Evolutionary conservation across 2,113 vertebrate genomes (phyloP), one percentile per base, ranked within the genome.

Genomic region (Nematolebias whitei): DNA sequence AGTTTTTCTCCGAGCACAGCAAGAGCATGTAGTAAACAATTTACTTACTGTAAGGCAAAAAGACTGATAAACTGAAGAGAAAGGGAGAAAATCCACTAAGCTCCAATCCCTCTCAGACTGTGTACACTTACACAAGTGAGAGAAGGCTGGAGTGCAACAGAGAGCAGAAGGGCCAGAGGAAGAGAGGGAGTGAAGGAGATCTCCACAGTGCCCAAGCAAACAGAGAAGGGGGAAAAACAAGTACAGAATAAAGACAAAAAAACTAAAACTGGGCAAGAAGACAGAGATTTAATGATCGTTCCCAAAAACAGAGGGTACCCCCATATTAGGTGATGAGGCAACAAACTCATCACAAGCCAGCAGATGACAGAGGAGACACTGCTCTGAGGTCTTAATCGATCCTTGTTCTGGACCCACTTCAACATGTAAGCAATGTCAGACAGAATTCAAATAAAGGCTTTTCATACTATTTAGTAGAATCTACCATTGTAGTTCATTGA

Each of bases 251-350:
- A 59, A 76, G 59, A 72, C 41, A 38, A 47, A 35, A 43, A 49
- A 3, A 40, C 9, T 7, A 63, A 45, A 53, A 32, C 35, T 26
- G 24, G 52, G 22, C 18, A 49, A 12, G 63, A 50, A 48, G 47
- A 68, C 24, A 50, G 49, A 20, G 52, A 24, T 50, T 68, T 29
- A 54, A 68, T 41, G 69, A 78, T 63, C 54, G 56, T 51, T 74
- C 57, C 49, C 61, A 74, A 48, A 57, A 23, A 57, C 7, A 26
- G 66, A 78, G 71, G 84, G 78, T 63, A 83, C 82, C 90, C 88
- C 91, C 91, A 90, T 92, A 92, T 93, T 92, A 90, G 92, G 92
- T 66, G 68, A 86, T 77, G 74, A 84, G 71, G 78, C 76, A 83
- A 84, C 58, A 8, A 19, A 64, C 49, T 65, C 60, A 47, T 45